Evolutionary conservation across 2,113 vertebrate species (phyloP), one percentile per base, ranked within the genome.

Genomic region (Clarias macrocephalus): DNA sequence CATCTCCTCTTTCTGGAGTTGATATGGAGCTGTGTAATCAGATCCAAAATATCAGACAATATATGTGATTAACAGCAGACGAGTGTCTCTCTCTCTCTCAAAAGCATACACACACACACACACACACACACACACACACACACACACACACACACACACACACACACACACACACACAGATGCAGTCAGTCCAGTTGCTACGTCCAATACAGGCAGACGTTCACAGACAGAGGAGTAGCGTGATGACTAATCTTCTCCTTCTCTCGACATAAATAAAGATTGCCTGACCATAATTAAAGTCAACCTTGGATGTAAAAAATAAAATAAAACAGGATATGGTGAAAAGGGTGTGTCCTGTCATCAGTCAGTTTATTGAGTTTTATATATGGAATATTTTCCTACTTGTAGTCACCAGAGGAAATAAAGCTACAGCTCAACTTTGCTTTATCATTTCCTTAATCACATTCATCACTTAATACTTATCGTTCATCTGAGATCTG

Each of bases 31-130:
- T 52, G 30, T 72, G 88, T 87, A 87, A 89, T 82, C 86, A 82
- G 83, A 87, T 72, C 77, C 75, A 82, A 65, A 85, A 75, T 82
- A 54, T 87, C 68, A 85, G 77, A 59, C 21, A 10, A 68, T 72
- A 89, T 85, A 18, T 30, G 9, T 87, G 70, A 83, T 85, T 85
- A 87, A 87, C 56, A 82, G 86, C 86, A 89, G 86, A 82, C 77
- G 60, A 89, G 77, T 85, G 88, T 85, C 77, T 85, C 70, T 42
- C 42, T 42, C 42, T 42, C 37, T 12, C 60, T 19, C 56, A 56
- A 15, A 73, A 80, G 77, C 15, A 75, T 42, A 79, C 79, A 72
- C 77, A 82, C 86, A 83, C 42, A 33, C 37, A 83, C 54, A 86
- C 56, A 73, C 80, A 89, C 62, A 83, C 85, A 83, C 54, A 86